phyloP scores from a whole-genome alignment of 2,888 invertebrate species.

The Clunio marinus region DNA sequence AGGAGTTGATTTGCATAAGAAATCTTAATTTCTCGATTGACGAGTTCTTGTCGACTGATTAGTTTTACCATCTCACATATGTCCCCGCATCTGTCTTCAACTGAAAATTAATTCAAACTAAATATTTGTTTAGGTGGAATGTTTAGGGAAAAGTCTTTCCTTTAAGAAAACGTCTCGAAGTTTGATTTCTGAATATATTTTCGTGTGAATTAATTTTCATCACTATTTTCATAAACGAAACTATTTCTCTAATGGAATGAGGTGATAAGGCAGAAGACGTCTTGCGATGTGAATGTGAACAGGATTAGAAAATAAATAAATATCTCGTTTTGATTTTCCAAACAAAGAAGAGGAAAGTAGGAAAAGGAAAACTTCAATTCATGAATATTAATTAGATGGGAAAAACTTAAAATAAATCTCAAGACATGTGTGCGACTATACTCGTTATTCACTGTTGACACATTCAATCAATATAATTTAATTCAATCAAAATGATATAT shows the following conservation, averaged over 20 bases:
- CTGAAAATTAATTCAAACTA: slow-evolving; percentile 26
- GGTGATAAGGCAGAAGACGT: neutral
- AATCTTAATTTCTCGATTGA: slow-evolving; percentile 29
- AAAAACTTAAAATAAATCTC: neutral
- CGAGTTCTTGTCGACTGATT: slow-evolving; percentile 35
- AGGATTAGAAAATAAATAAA: slow-evolving; percentile 28
- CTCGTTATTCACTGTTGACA: slow-evolving; percentile 18
- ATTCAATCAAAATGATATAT: slow-evolving; percentile 34
- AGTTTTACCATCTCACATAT: slow-evolving; percentile 16
- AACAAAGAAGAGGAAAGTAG: neutral
- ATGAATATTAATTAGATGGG: slow-evolving; percentile 32
- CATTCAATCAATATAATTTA: slow-evolving; percentile 36
- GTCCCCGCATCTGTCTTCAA: slow-evolving; percentile 1
- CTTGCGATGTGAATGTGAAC: neutral
- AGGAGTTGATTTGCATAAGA: slow-evolving; percentile 35
- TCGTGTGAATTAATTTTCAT: slow-evolving; percentile 37
- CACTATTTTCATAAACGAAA: slow-evolving; percentile 33
- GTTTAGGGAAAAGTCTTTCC: neutral
- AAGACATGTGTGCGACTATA: neutral
- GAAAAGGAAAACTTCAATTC: slow-evolving; percentile 26
- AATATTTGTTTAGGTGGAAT: slow-evolving; percentile 36
- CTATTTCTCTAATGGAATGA: neutral
- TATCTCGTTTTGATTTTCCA: neutral
- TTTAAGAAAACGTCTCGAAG: neutral
- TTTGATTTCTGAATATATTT: slow-evolving; percentile 13